Percentiles rank a stretch among this genome's conserved stretches.
Conservation (phyloP, 2,888 invertebrate species). For the Sisyra nigra region DNA sequence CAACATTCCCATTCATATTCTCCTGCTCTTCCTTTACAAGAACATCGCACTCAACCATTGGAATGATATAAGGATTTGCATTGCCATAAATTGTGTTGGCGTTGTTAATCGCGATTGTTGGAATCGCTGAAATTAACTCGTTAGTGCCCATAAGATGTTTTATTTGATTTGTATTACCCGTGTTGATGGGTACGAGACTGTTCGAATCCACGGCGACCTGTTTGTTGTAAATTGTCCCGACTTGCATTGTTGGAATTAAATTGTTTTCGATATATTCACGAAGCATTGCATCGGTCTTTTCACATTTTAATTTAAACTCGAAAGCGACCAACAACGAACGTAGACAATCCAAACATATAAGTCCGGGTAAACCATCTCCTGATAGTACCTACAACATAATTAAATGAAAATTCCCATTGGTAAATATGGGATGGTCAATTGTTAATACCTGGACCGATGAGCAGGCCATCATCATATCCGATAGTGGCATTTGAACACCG, state of each 20-base stretch:
- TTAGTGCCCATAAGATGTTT: slow-evolving; percentile 8
- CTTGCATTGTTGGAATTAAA: slow-evolving; percentile 5
- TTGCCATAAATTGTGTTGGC: slow-evolving; percentile 8
- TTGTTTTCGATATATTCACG: slow-evolving; percentile 16
- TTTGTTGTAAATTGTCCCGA: slow-evolving; percentile 2
- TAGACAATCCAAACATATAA: slow-evolving; percentile 24
- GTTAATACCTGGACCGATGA: slow-evolving; percentile 25
- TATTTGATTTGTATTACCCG: slow-evolving; percentile 3
- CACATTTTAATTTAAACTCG: slow-evolving; percentile 25
- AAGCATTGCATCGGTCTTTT: slow-evolving; percentile 24
- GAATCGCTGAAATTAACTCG: slow-evolving; percentile 7
- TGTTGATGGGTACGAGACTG: slow-evolving; percentile 1
- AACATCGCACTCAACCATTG: slow-evolving; percentile 8
- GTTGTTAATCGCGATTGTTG: slow-evolving; percentile 9
- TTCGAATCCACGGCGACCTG: slow-evolving; percentile 7
- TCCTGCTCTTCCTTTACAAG: slow-evolving; percentile 7
- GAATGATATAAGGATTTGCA: slow-evolving; percentile 7
- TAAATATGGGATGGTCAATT: too few species aligned
- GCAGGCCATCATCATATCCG: slow-evolving; percentile 28
- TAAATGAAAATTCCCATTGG: too few species aligned
- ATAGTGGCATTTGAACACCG: slow-evolving; percentile 20
- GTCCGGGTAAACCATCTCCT: slow-evolving; percentile 24
- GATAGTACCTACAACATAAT: slow-evolving; percentile 18
- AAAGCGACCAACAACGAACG: slow-evolving; percentile 23
- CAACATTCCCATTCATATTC: not conserved